A percentile compares a stretch with the other conserved stretches of the same genome.
Evolutionary conservation across 2,113 vertebrate genomes (phyloP).

Genomic region (Dicentrarchus labrax): DNA sequence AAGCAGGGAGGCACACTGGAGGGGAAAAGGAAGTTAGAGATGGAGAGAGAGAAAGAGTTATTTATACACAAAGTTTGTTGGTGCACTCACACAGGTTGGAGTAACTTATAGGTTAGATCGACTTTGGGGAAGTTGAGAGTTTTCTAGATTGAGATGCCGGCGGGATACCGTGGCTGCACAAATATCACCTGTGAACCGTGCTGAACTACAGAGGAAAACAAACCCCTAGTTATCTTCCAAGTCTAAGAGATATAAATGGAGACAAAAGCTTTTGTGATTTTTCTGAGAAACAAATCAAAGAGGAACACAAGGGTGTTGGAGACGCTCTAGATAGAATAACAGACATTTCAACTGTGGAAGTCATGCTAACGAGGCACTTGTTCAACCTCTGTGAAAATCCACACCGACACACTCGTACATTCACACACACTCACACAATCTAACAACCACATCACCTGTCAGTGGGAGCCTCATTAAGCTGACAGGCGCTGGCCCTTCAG

Average conservation of each 20-base stretch:
- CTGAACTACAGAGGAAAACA: conserved; percentile 38
- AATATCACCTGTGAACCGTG: conserved; percentile 11
- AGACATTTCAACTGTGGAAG: conserved; percentile 45
- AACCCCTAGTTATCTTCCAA: not conserved
- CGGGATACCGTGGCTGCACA: conserved; percentile 12
- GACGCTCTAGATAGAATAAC: conserved; percentile 11
- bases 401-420: conserved; percentile 10
- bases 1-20: conserved; percentile 20
- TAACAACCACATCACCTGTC: conserved; percentile 76
- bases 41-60: conserved; percentile 60
- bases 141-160: conserved; percentile 17
- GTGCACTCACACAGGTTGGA: conserved; percentile 35
- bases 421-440: conserved; percentile 39
- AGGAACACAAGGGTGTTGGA: conserved; percentile 6
- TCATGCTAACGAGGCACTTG: conserved; percentile 64
- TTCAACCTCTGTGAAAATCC: conserved; percentile 59
- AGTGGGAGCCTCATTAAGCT: conserved; percentile 81
- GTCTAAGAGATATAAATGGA: conserved; percentile 33
- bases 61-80: conserved; percentile 41
- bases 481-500: conserved; percentile 78
- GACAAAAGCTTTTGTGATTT: conserved; percentile 21
- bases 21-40: conserved; percentile 52
- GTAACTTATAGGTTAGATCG: conserved; percentile 4
- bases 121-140: conserved; percentile 36
- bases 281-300: conserved; percentile 44